Conservation (phyloP, 2,113 vertebrate species). For the Naja naja region DNA sequence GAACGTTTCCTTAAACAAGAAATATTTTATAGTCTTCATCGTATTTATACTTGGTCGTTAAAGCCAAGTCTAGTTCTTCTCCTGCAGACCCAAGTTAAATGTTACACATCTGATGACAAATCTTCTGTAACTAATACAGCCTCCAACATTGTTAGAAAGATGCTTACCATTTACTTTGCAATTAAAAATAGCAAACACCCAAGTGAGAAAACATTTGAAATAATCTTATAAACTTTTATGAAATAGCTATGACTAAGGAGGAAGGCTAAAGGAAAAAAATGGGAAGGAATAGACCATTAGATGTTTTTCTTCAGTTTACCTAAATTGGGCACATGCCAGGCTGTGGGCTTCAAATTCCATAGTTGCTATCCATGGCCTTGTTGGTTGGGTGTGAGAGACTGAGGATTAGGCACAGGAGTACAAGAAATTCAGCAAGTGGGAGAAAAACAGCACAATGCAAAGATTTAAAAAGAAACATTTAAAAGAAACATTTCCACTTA, state of each 20-base stretch:
- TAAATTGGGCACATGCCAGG: not conserved
- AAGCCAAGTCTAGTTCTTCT: not conserved
- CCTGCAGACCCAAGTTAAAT: not conserved
- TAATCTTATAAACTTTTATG: not conserved
- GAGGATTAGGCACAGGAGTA: not conserved
- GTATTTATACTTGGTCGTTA: not conserved
- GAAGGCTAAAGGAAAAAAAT: not conserved
- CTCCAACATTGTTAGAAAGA: not conserved
- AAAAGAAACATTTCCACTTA: not conserved
- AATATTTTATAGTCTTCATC: not conserved
- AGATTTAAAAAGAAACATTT: not conserved
- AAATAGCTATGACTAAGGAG: not conserved
- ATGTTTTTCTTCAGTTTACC: not conserved
- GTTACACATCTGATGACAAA: not conserved
- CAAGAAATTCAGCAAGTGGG: not conserved
- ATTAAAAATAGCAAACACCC: not conserved
- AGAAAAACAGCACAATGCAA: not conserved
- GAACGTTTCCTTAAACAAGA: not conserved
- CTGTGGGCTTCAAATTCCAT: not conserved
- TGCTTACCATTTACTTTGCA: not conserved
- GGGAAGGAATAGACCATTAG: not conserved
- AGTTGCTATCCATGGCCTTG: not conserved
- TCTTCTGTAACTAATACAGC: not conserved
- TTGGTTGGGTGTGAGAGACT: not conserved
- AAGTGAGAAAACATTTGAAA: not conserved